Evolutionary conservation across 1,140 invertebrate species (phyloP).

Genomic region (Chironomus striatipennis): DNA sequence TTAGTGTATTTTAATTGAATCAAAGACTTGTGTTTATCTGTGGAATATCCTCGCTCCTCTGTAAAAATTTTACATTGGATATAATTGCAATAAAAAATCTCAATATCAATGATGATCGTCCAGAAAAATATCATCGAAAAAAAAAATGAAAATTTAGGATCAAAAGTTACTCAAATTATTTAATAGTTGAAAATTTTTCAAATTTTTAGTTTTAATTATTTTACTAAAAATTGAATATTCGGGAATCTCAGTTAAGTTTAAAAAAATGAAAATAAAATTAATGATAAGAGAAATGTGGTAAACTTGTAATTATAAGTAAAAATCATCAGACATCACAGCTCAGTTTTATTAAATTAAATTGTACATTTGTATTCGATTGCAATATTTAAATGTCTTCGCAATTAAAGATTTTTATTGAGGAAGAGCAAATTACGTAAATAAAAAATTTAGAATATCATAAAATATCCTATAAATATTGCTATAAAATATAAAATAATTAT

Average conservation of each 20-base stretch:
- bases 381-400: slow-evolving; percentile 23
- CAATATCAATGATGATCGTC: not conserved
- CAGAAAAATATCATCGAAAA: not conserved
- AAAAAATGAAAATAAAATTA: no score
- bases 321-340: slow-evolving; percentile 6
- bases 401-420: not conserved
- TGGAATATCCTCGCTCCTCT: not conserved
- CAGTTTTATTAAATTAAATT: slow-evolving; percentile 5
- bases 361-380: not conserved
- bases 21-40: not conserved
- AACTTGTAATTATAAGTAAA: no score
- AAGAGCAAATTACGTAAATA: not conserved
- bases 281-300: no score
- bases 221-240: not conserved
- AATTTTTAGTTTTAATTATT: not conserved
- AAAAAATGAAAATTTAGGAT: not conserved
- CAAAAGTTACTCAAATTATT: not conserved
- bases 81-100: no score
- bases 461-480: not conserved
- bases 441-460: not conserved
- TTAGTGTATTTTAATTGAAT: slow-evolving; percentile 14
- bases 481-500: slow-evolving; percentile 9
- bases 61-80: no score
- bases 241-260: slow-evolving; percentile 5
- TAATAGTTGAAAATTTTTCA: no score